Base-by-base conservation (phyloP, 92 coral and sea anemone species). In the Diadumene lineata region DNA sequence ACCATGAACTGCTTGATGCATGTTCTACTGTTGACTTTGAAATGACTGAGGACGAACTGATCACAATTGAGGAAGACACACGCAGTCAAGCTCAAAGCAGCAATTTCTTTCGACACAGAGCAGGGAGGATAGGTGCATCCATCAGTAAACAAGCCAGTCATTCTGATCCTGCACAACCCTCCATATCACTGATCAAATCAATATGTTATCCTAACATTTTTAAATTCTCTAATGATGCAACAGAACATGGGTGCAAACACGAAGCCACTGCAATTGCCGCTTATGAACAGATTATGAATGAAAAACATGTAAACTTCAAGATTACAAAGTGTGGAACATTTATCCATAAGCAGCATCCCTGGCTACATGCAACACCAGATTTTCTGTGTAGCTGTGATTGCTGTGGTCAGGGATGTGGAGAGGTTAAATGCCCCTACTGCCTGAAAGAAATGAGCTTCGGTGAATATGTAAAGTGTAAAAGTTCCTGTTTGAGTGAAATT, bases 381-480 rank as follows among this genome's bases (percentile, higher is more conserved):
- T n/a, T n/a, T n/a, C n/a, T n/a, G n/a, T n/a, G n/a, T n/a, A n/a
- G n/a, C 18, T 87, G 92, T 69, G 84, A 82, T 66, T 82, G 87
- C 62, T 86, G 87, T 82, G 88, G 92, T 51, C 34, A 43, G 58
- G 85, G 92, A 15, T 88, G 93, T 51, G 87, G 87, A 0, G 93
- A n/a, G n/a, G n/a, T n/a, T n/a, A 84, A 85, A 74, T 72, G 82
- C 56, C 93, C 90, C 32, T 27, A 43, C 29, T 50, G 55, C 34
- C 34, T 81, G 23, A 68, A 44, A 50, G 65, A 78, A 31, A 16
- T 69, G 22, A 74, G 75, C 57, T 88, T 88, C 75, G 77, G 76
- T 7, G 63, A 68, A 19, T 88, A 80, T 74, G 68, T 71, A 73
- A 31, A 66, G 67, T 63, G 75, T 31, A 82, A 78, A 48, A 67